Evolutionary conservation across 2,888 invertebrate genomes (phyloP).

Genomic region (Drosophila basisetae): DNA sequence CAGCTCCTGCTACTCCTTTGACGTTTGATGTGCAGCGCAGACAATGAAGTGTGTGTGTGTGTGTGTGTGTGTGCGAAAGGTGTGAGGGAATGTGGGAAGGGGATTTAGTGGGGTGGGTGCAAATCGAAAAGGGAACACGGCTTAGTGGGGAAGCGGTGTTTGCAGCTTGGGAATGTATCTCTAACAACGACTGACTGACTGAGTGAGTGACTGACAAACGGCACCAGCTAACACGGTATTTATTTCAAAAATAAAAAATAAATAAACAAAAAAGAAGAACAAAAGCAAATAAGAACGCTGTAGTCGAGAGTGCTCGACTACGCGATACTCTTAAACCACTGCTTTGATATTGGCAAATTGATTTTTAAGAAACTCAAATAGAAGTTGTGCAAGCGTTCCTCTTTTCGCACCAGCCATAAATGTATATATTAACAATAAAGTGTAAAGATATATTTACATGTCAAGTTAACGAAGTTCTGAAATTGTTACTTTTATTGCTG

Average conservation of each 20-base stretch:
- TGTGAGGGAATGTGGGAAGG: background rate
- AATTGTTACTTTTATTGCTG: background rate
- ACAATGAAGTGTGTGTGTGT: slow-evolving; percentile 14
- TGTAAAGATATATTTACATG: background rate
- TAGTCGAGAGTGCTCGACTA: background rate
- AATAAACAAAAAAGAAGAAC: slow-evolving; percentile 13
- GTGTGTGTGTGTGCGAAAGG: background rate
- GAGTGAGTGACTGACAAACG: slow-evolving; percentile 33
- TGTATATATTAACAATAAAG: background rate
- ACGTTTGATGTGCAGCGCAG: slow-evolving; percentile 61
- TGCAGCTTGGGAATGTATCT: slow-evolving; percentile 19
- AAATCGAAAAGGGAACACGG: background rate
- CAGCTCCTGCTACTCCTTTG: slow-evolving; percentile 13
- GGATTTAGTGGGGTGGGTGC: background rate
- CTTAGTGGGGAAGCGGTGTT: background rate
- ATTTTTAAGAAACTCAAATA: background rate
- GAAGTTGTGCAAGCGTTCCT: too few species aligned
- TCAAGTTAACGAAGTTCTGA: background rate
- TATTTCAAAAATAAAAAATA: slow-evolving; percentile 63
- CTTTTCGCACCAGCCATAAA: background rate
- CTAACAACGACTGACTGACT: slow-evolving; percentile 31
- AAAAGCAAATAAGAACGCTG: background rate
- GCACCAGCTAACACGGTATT: slow-evolving; percentile 65
- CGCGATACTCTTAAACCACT: background rate
- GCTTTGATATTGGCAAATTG: background rate